Evolutionary conservation across 2,888 invertebrate species (phyloP), one percentile per base, ranked within the genome.

Genomic region (Eumerus sabulonum): DNA sequence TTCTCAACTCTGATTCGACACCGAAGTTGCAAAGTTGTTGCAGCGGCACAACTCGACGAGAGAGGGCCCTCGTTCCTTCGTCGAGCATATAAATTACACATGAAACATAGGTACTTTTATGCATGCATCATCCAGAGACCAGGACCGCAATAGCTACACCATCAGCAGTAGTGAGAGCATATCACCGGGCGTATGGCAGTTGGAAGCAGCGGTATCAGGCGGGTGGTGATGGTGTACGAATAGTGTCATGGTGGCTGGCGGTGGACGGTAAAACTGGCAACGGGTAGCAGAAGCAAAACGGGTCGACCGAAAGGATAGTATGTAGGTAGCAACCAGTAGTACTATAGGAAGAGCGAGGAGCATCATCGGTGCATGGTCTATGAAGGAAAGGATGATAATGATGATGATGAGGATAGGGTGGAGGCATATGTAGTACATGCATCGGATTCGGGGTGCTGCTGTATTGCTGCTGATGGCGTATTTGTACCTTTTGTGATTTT

Each of bases 401-500:
- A 79, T 73, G 66, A 71, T 63, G 77, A 79, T 73, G 66, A 71
- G 63, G 66, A 54, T 79, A 51, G 70, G 79, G 79, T 64, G 59
- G 63, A 64, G 79, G 74, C 70, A 68, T 67, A 72, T 59, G 63
- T 73, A 62, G n/a, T n/a, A n/a, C n/a, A n/a, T n/a, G n/a, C 67
- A 62, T 74, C 35, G 70, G 68, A 74, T 70, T 74, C 74, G 66
- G 74, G 79, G 79, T 79, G 68, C 73, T 79, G 71, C 64, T 47
- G 79, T 79, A 64, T 67, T 79, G 71, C 64, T 47, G 47, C 44
- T 66, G 38, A 44, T 73, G 66, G 66, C 62, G 57, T 68, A 73
- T 79, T 79, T 79, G 79, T 79, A 79, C 79, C 79, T 79, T 79
- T 79, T 79, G 73, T 79, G 79, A 79, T 73, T 79, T 79, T 73